Conservation (phyloP, 2,113 vertebrate genomes). For the Neodon shergylaensis region DNA sequence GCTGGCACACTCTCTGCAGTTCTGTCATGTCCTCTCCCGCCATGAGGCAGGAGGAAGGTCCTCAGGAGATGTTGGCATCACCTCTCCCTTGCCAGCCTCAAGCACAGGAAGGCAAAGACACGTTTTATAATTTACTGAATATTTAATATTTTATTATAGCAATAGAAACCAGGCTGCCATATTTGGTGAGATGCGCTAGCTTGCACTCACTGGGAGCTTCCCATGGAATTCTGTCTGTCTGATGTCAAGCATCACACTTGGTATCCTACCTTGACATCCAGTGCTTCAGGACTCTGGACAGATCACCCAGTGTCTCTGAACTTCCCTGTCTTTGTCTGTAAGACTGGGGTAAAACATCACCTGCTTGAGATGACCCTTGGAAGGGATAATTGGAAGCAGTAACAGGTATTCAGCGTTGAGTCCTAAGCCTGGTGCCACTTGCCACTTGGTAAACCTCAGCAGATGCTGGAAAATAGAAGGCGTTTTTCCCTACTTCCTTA, state of each 20-base stretch:
- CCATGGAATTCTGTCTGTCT: accelerated
- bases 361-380: background rate
- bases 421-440: background rate
- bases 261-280: background rate
- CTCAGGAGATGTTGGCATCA: background rate
- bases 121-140: background rate
- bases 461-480: background rate
- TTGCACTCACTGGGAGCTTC: accelerated
- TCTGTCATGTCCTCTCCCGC: background rate
- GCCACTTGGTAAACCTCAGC: background rate
- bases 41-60: background rate
- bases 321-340: background rate
- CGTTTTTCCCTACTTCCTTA: background rate
- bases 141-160: background rate
- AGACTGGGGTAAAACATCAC: background rate
- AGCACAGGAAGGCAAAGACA: background rate
- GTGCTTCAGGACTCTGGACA: background rate
- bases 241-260: background rate
- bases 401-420: accelerated
- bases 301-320: background rate
- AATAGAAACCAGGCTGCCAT: background rate
- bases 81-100: background rate
- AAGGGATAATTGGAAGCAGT: background rate
- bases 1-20: background rate
- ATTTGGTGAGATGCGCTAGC: background rate